Conservation (phyloP, 2,888 invertebrate species). For the Pandemis heparana region DNA sequence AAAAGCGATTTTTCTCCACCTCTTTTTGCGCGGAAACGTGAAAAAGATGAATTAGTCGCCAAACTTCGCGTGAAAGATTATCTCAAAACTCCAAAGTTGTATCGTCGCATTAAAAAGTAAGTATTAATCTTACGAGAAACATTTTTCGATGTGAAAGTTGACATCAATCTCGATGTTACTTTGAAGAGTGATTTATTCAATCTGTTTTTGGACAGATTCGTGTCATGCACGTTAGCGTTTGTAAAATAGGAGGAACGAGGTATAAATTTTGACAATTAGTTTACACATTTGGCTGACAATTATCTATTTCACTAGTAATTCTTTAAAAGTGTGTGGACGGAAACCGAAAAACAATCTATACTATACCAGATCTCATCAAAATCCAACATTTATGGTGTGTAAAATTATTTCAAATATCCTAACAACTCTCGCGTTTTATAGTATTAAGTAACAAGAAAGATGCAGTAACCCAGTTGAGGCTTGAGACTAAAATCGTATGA, state of each 20-base stretch:
- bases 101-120: conserved; percentile 39
- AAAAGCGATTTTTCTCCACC: conserved; percentile 31
- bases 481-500: neutral
- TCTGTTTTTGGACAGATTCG: conserved; percentile 28
- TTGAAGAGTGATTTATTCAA: conserved; percentile 38
- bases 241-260: neutral
- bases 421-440: no score
- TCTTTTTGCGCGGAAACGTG: conserved; percentile 25
- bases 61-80: conserved; percentile 40
- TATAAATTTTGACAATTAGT: no score
- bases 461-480: no score
- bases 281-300: no score
- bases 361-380: no score
- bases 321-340: no score
- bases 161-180: conserved; percentile 34
- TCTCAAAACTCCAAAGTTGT: conserved; percentile 40
- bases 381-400: no score
- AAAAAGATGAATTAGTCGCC: conserved; percentile 39
- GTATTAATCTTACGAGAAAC: conserved; percentile 34
- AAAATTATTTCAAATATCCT: no score
- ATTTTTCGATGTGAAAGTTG: conserved; percentile 35
- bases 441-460: no score
- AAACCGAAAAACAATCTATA: no score
- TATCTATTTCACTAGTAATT: no score
- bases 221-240: conserved; percentile 2